Conservation (phyloP, 2,797 vertebrate species). For the Hozukius guyotensis region DNA sequence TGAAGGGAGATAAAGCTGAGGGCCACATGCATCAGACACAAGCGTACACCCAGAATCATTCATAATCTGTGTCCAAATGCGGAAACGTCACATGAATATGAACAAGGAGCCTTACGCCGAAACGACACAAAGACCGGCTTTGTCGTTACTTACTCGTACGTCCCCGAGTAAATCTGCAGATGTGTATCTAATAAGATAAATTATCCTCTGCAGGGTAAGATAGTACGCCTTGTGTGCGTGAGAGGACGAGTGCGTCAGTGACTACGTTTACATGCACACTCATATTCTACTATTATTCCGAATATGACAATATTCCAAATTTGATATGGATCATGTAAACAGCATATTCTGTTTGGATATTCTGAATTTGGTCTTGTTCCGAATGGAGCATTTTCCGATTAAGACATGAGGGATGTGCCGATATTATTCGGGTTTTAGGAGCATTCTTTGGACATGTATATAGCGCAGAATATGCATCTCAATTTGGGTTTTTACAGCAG, state of each 20-base stretch:
- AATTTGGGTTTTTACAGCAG: too few species aligned
- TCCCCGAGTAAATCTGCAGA: neutral
- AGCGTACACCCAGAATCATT: neutral
- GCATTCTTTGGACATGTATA: too few species aligned
- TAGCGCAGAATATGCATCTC: too few species aligned
- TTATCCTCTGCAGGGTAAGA: neutral
- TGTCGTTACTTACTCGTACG: constrained; percentile 3
- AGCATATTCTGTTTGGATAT: too few species aligned
- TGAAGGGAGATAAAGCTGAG: constrained; percentile 32
- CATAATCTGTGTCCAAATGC: constrained; percentile 10
- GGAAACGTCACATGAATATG: constrained; percentile 4
- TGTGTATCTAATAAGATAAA: constrained; percentile 17
- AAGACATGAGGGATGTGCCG: too few species aligned
- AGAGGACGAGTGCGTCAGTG: neutral
- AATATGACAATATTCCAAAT: too few species aligned
- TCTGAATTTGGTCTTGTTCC: too few species aligned
- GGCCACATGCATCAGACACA: neutral
- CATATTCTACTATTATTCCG: too few species aligned
- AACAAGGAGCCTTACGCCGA: neutral
- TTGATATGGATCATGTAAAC: too few species aligned
- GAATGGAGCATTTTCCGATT: too few species aligned
- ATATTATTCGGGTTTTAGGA: too few species aligned
- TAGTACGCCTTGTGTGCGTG: neutral
- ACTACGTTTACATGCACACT: too few species aligned
- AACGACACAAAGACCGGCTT: neutral